Conservation (phyloP, 2,797 vertebrate genomes). For the Tarsius wallacei region DNA sequence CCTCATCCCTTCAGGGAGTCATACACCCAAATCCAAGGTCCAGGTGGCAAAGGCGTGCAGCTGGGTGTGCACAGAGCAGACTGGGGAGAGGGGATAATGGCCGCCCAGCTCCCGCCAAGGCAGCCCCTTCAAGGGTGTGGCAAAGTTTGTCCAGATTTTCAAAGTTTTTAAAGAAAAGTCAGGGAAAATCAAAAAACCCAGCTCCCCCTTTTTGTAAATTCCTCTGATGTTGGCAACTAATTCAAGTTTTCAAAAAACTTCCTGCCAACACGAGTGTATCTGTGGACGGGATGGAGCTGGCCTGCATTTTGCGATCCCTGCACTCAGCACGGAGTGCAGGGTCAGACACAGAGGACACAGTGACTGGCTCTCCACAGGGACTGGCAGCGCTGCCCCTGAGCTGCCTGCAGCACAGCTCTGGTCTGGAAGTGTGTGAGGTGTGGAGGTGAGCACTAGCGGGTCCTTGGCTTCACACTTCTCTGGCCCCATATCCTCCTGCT, state of each 20-base stretch:
- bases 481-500: rapidly evolving
- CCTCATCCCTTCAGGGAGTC: neutral
- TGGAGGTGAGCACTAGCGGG: rapidly evolving
- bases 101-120: neutral
- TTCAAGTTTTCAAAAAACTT: neutral
- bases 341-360: rapidly evolving
- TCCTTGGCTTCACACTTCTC: rapidly evolving
- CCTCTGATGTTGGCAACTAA: neutral
- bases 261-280: too few relatives aligned
- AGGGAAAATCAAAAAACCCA: neutral
- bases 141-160: neutral
- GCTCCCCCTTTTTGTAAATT: neutral
- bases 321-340: rapidly evolving
- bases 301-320: neutral
- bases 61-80: neutral
- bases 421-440: rapidly evolving
- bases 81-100: neutral
- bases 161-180: neutral
- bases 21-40: neutral
- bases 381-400: rapidly evolving
- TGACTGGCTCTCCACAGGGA: rapidly evolving
- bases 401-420: rapidly evolving
- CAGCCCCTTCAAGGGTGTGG: rapidly evolving
- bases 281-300: neutral
- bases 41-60: neutral